A percentile compares a stretch with the other conserved stretches of the same genome.
These are phyloP conservation scores for Xyliphius kryptos DNA, from an alignment of 2,113 vertebrate genomes.

Conservation along the genomic window DNA sequence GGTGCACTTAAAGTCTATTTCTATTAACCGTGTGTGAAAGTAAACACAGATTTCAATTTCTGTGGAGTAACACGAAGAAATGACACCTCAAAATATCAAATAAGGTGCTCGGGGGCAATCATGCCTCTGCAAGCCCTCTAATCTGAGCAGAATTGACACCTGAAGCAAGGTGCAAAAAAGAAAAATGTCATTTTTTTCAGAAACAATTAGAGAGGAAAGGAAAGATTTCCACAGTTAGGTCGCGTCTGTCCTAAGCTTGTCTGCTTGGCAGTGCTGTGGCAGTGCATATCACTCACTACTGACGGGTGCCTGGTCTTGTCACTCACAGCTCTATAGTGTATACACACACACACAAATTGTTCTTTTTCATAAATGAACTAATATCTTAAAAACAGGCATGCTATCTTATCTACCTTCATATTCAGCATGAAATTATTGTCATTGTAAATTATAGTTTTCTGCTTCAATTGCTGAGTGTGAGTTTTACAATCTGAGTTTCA, in stretches of 20 bases:
- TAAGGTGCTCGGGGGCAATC: conserved; percentile 54
- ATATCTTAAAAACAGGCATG: no score
- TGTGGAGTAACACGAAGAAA: conserved; percentile 54
- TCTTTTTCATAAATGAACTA: no score
- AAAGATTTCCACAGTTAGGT: conserved; percentile 48
- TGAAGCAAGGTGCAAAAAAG: conserved; percentile 58
- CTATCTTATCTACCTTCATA: no score
- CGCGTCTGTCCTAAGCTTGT: conserved; percentile 40
- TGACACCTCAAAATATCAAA: conserved; percentile 72
- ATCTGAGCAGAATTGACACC: conserved; percentile 64
- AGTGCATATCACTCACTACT: conserved; percentile 37
- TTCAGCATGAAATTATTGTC: no score
- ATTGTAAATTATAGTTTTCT: no score
- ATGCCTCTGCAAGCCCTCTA: conserved; percentile 51
- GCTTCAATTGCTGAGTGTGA: no score
- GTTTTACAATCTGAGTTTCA: no score
- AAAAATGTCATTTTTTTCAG: conserved; percentile 64
- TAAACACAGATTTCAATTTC: conserved; percentile 69
- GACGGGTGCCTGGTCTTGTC: conserved; percentile 47
- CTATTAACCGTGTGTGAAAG: conserved; percentile 64
- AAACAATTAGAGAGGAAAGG: conserved; percentile 68
- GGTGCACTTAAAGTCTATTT: conserved; percentile 62
- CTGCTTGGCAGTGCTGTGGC: conserved; percentile 41
- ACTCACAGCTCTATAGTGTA: conserved; percentile 44
- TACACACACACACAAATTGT: not conserved